phyloP scores from a whole-genome alignment of 1,140 invertebrate genomes.

The Brachionus manjavacas region DNA sequence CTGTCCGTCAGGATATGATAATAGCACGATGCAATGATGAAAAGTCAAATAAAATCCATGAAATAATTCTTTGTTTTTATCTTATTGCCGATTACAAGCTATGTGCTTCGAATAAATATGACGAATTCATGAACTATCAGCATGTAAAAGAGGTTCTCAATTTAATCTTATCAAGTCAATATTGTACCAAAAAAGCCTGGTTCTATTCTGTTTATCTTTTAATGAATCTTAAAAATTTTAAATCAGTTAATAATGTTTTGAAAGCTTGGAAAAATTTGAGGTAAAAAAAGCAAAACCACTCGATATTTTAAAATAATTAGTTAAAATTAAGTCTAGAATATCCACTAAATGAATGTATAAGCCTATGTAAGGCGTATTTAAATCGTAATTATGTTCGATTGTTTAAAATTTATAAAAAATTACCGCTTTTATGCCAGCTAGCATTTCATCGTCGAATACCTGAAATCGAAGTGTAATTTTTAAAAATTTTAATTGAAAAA shows the following conservation, averaged over 20 bases:
- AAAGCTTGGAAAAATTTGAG: neutral
- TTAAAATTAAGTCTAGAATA: neutral
- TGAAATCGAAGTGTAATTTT: slow-evolving; percentile 5
- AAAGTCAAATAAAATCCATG: slow-evolving; percentile 22
- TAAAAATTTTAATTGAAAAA: no score
- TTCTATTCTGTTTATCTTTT: slow-evolving; percentile 12
- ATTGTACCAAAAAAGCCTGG: slow-evolving; percentile 3
- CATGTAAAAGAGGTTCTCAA: slow-evolving; percentile 20
- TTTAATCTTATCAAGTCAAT: neutral
- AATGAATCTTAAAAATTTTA: neutral
- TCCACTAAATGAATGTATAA: neutral
- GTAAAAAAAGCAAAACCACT: neutral
- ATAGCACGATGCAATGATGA: slow-evolving; percentile 9
- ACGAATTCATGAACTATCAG: slow-evolving; percentile 17
- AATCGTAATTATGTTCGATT: slow-evolving; percentile 2
- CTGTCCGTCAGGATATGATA: slow-evolving; percentile 1
- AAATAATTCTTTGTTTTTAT: slow-evolving; percentile 37
- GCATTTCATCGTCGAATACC: slow-evolving; percentile 16
- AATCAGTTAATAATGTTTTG: neutral
- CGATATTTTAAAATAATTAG: neutral
- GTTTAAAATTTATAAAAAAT: slow-evolving; percentile 13
- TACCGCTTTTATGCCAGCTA: neutral
- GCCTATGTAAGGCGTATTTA: neutral
- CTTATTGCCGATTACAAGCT: neutral
- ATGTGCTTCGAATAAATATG: neutral